These are phyloP conservation scores for Daboia siamensis DNA, from an alignment of 2,113 vertebrate genomes.

Conservation along the genomic window DNA sequence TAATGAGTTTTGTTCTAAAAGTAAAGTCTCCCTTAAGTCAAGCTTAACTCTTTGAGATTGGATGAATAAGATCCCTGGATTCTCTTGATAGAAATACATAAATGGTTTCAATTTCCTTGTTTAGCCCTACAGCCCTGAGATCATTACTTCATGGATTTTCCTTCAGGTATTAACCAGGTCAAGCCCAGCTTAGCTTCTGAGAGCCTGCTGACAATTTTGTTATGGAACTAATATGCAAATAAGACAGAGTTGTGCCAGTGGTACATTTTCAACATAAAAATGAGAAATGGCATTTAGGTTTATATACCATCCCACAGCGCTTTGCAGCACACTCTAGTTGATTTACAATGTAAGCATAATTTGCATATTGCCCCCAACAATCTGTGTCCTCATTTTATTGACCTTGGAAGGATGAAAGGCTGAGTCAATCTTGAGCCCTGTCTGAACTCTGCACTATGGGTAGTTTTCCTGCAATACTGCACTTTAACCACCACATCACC, in stretches of 20 bases:
- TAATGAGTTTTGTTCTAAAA: not conserved
- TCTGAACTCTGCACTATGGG: no score
- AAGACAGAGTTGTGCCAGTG: not conserved
- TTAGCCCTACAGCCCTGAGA: not conserved
- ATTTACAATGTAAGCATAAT: no score
- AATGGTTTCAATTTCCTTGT: not conserved
- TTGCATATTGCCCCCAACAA: no score
- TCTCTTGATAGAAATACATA: not conserved
- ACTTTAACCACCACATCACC: not conserved
- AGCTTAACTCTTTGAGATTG: not conserved
- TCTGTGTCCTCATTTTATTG: no score
- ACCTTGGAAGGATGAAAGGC: no score
- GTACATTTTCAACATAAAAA: not conserved
- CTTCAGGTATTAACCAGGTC: not conserved
- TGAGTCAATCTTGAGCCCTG: no score
- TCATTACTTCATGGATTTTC: not conserved
- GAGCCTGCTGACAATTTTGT: not conserved
- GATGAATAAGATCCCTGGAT: not conserved
- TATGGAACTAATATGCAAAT: not conserved
- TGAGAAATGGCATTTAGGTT: not conserved
- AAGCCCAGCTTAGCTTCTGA: not conserved
- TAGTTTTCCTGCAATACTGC: no score
- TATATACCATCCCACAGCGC: no score
- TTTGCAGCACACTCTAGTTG: no score
- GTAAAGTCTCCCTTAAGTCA: not conserved